A percentile compares a stretch with the other conserved stretches of the same genome.
Evolutionary conservation across 1,140 invertebrate species (phyloP).

Genomic region (Microplitis demolitor): DNA sequence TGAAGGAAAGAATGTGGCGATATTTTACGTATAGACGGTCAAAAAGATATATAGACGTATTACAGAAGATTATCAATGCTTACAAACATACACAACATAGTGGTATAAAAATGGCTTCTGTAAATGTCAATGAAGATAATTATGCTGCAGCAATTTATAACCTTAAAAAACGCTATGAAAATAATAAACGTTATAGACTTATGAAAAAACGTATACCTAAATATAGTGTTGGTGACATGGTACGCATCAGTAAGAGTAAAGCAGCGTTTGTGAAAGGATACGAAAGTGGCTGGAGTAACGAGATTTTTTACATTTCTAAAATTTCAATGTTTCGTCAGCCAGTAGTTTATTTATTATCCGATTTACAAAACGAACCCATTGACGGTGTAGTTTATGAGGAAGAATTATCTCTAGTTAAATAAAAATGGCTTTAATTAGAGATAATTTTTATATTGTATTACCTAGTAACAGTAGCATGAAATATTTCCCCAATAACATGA

Average conservation of each 20-base stretch:
- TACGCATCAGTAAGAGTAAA: constrained; percentile 19
- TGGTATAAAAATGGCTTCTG: constrained; percentile 2
- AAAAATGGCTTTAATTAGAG: neutral
- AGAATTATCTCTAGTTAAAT: neutral
- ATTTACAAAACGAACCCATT: neutral
- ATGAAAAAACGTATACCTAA: constrained; percentile 1
- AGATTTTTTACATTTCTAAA: neutral
- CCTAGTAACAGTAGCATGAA: constrained; percentile 31
- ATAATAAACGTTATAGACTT: no score
- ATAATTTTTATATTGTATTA: constrained; percentile 23
- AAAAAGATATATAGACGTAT: constrained; percentile 30
- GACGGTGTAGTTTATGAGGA: neutral
- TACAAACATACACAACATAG: constrained; percentile 29
- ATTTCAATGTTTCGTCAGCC: neutral
- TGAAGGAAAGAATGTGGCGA: constrained; percentile 38
- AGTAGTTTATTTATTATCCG: neutral
- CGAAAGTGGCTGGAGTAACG: neutral
- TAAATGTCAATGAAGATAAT: neutral
- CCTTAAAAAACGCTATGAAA: neutral
- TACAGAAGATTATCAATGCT: constrained; percentile 25
- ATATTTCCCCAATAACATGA: constrained; percentile 35
- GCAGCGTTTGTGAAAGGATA: constrained; percentile 17
- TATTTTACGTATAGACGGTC: constrained; percentile 30
- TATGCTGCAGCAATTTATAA: neutral
- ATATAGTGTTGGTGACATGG: constrained; percentile 18